Percentiles rank a stretch among this genome's conserved stretches.
phyloP scores from a whole-genome alignment of 2,797 vertebrate species.

The Simalia tracyae region DNA sequence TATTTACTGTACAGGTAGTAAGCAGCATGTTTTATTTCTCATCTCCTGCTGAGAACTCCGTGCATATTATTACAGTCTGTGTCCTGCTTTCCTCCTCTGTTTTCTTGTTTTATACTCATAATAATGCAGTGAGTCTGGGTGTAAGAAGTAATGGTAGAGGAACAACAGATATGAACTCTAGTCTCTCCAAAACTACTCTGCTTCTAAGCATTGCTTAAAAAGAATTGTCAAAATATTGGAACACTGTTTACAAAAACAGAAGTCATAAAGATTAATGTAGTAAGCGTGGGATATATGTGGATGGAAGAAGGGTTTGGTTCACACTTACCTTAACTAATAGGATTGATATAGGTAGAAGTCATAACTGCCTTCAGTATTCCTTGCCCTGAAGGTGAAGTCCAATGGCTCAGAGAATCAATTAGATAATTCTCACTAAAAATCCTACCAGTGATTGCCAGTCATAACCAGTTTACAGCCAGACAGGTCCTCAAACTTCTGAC shows the following conservation, averaged over 20 bases:
- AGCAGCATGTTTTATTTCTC: neutral
- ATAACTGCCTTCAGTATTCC: neutral
- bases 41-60: neutral
- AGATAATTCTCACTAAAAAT: neutral
- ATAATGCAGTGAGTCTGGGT: neutral
- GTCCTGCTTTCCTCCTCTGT: neutral
- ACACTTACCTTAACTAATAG: neutral
- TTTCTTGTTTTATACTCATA: neutral
- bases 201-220: neutral
- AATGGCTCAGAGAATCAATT: neutral
- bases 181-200: neutral
- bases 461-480: neutral
- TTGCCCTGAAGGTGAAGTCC: neutral
- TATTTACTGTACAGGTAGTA: neutral
- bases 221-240: neutral
- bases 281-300: neutral
- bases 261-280: neutral
- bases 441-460: neutral
- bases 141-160: neutral
- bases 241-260: neutral
- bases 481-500: neutral
- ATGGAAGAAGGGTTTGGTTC: neutral
- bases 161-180: neutral
- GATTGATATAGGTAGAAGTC: neutral
- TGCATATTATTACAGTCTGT: neutral